These are phyloP conservation scores for Pterobdella sp. DNA, from an alignment of 2,888 invertebrate species.

Conservation along the genomic window DNA sequence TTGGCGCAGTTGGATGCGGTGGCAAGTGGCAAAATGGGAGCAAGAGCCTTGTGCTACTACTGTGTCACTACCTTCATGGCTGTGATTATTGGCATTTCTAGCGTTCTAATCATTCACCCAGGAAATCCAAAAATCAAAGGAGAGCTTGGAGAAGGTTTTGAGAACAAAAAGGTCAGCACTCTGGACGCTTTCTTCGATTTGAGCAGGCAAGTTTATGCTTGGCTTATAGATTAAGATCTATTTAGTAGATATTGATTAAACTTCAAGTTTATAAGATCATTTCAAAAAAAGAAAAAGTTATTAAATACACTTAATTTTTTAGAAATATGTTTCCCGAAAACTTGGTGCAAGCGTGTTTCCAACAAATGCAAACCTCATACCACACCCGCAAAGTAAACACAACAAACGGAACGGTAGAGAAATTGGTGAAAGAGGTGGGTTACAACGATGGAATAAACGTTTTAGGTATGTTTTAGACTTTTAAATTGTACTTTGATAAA, in stretches of 20 bases:
- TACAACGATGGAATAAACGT: constrained; percentile 60
- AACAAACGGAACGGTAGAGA: constrained; percentile 30
- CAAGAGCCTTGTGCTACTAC: constrained; percentile 60
- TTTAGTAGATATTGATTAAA: not conserved
- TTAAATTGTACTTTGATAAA: constrained; percentile 30
- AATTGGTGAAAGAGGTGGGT: constrained; percentile 30
- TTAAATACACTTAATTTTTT: not conserved
- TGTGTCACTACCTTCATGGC: constrained; percentile 61
- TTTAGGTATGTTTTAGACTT: constrained; percentile 53
- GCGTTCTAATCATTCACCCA: constrained; percentile 61
- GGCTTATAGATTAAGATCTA: not conserved
- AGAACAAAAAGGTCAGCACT: constrained; percentile 53
- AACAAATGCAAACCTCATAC: constrained; percentile 57
- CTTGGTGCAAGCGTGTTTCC: constrained; percentile 59
- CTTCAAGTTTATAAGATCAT: not conserved
- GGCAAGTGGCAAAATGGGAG: constrained; percentile 61
- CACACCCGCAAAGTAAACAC: constrained; percentile 32
- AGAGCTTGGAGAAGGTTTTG: constrained; percentile 36
- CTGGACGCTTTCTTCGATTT: constrained; percentile 59
- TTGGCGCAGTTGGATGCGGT: constrained; percentile 61
- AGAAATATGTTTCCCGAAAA: constrained; percentile 62
- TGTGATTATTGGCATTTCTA: constrained; percentile 60
- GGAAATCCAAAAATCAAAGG: constrained; percentile 49
- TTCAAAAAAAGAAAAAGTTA: not conserved
- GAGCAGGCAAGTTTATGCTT: constrained; percentile 52